These are phyloP conservation scores for Allacma fusca DNA, from an alignment of 2,888 invertebrate genomes.

Conservation along the genomic window DNA sequence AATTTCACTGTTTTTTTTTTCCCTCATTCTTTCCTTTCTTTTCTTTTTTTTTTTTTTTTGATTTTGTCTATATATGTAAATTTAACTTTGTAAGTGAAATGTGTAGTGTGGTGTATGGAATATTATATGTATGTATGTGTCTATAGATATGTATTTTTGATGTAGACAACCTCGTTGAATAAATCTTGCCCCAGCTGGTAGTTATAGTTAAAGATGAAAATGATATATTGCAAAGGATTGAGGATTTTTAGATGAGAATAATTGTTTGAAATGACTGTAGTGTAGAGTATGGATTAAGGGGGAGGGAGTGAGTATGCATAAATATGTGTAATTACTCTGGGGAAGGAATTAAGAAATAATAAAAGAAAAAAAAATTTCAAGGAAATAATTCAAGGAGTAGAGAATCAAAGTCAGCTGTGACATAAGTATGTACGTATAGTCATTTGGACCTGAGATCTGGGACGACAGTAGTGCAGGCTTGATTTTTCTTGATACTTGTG, in stretches of 20 bases:
- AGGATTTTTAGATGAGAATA: conserved; percentile 3
- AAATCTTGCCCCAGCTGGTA: conserved; percentile 2
- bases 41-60: neutral
- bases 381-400: neutral
- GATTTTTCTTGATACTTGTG: neutral
- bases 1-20: neutral
- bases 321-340: no score
- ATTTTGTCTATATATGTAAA: neutral
- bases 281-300: neutral
- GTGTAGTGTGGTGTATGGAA: neutral
- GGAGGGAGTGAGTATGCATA: no score
- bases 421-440: neutral
- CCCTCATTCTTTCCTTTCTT: neutral
- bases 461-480: no score
- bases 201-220: neutral
- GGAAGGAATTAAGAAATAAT: no score
- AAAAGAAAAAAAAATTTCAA: neutral
- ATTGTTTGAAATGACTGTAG: neutral
- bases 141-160: no score
- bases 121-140: no score
- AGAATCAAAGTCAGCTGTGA: neutral
- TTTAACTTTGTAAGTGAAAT: neutral
- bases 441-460: neutral
- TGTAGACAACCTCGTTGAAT: neutral
- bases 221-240: neutral